These are phyloP conservation scores for Paguma larvata DNA, from an alignment of 2,797 vertebrate species.

Conservation along the genomic window DNA sequence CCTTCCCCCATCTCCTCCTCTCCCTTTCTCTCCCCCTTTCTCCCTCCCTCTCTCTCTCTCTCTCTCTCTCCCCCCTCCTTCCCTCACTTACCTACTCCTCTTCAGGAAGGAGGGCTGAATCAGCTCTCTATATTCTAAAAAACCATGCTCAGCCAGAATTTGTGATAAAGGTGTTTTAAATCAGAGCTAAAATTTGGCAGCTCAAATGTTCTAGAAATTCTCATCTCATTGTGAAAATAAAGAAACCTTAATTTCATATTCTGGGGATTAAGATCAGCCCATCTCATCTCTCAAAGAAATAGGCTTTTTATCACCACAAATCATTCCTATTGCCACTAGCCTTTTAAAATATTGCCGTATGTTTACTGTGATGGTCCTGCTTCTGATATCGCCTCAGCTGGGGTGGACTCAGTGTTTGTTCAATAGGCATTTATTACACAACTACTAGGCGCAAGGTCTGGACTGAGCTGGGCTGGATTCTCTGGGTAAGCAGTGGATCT, in stretches of 20 bases:
- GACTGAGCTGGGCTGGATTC: not conserved
- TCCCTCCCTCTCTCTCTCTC: not conserved
- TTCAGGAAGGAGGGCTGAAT: slow-evolving; percentile 37
- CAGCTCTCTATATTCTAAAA: slow-evolving; percentile 50
- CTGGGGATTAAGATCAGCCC: slow-evolving; percentile 44
- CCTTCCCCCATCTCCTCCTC: not conserved
- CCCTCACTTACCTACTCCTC: not conserved
- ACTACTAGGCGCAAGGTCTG: not conserved
- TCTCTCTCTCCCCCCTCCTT: no score
- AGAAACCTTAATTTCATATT: slow-evolving; percentile 69
- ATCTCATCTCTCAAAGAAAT: slow-evolving; percentile 58
- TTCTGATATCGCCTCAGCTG: not conserved
- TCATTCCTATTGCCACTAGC: not conserved
- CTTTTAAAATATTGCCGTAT: slow-evolving; percentile 41
- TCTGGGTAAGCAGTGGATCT: not conserved
- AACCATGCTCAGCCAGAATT: slow-evolving; percentile 57
- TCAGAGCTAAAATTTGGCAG: slow-evolving; percentile 75
- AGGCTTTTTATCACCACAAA: not conserved
- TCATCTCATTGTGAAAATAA: slow-evolving; percentile 69
- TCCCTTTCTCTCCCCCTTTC: not conserved
- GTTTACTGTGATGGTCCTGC: not conserved
- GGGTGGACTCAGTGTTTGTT: not conserved
- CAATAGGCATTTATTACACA: not conserved
- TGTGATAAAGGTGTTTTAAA: slow-evolving; percentile 77
- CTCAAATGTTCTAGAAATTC: slow-evolving; percentile 65